Evolutionary conservation across 2,888 invertebrate genomes (phyloP), one percentile per base, ranked within the genome.

Genomic region (Aleiodes leptofemur): DNA sequence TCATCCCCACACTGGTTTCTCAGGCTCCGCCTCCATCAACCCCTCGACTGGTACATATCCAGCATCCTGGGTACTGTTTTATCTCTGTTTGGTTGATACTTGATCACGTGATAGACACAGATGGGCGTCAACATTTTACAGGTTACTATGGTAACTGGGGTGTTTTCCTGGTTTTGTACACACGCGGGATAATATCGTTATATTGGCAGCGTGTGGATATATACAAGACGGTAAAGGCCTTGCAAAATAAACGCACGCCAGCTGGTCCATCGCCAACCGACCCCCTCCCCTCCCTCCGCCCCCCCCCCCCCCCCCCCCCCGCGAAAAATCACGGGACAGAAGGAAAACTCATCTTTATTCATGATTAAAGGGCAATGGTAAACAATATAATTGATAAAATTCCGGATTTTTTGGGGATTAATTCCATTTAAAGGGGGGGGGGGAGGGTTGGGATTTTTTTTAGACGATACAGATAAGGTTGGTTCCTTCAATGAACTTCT

Each of bases 21-120:
- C 5, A 34, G 92, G 92, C 91, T 92, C 92, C 90, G 94, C 93
- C 87, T n/a, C 92, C 1, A 91, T 85, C 93, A 92, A 85, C 94
- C 68, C 92, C 90, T 93, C 93, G 88, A 31, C 5, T 6, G 6
- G 34, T 91, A 92, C 92, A 77, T 90, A 92, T 93, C 78, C 94
- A 93, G 93, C 91, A 92, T 93, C 91, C 82, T 83, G 74, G 76
- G 73, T 78, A 82, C 79, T 76, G 79, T 79, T 73, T 70, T 29
- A 55, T n/a, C 73, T 68, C 81, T 79, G 85, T 88, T 79, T 88
- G 88, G 89, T 79, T 77, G 77, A 31, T 55, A 16, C 16, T 59
- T 70, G 72, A 79, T 87, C 87, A 87, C 87, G 88, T 86, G 87
- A 80, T 57, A 57, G 56, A 69, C 23, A 38, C 74, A 76, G 14